These are phyloP conservation scores for Eidolon dupreanum DNA, from an alignment of 2,797 vertebrate species.

Conservation along the genomic window DNA sequence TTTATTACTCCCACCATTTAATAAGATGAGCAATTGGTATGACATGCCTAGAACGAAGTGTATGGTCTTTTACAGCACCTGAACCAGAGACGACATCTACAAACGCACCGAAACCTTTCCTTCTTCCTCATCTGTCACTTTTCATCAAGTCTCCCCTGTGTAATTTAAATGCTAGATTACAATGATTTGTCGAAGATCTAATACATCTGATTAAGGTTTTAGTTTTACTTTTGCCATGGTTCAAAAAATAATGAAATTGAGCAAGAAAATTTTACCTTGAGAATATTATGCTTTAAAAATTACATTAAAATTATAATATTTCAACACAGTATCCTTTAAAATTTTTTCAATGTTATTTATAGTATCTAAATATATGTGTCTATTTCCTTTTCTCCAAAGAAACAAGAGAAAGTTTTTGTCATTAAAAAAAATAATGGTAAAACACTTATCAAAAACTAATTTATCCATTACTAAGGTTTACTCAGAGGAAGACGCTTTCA, in stretches of 20 bases:
- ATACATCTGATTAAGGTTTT: background rate
- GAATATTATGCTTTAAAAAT: slow-evolving; percentile 43
- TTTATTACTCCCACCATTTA: background rate
- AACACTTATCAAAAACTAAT: slow-evolving; percentile 11
- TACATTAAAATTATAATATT: background rate
- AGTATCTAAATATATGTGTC: background rate
- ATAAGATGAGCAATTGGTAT: background rate
- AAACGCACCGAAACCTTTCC: background rate
- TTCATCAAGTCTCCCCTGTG: background rate
- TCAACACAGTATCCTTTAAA: background rate
- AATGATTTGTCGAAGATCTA: background rate
- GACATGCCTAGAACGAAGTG: background rate
- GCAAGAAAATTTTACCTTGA: slow-evolving; percentile 25
- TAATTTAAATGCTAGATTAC: background rate
- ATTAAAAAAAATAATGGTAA: slow-evolving; percentile 43
- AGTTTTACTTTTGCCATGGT: background rate
- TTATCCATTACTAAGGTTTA: background rate
- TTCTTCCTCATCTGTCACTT: slow-evolving; percentile 1
- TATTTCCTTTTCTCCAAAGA: background rate
- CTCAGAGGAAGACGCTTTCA: background rate
- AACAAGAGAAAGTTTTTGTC: background rate
- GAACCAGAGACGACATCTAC: background rate
- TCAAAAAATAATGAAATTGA: background rate
- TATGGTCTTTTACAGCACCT: background rate
- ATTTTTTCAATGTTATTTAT: background rate